Evolutionary conservation across 2,797 vertebrate genomes (phyloP).

Genomic region (Kryptolebias ocellatus): DNA sequence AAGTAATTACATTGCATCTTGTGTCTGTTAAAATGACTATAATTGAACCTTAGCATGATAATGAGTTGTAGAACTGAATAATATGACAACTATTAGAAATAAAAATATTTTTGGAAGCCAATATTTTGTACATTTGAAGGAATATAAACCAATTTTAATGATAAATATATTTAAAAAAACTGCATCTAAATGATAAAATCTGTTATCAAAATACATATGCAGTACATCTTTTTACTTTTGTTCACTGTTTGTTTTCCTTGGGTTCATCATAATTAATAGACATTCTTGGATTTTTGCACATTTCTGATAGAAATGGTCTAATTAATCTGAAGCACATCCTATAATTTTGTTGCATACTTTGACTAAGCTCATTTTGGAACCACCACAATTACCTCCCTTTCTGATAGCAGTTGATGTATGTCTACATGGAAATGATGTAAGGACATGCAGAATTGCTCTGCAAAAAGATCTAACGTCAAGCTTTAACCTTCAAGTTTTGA

Average conservation of each 20-base stretch:
- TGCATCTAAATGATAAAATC: too few relatives aligned
- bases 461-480: conserved; percentile 10
- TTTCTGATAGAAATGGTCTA: not conserved
- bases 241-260: not conserved
- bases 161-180: not conserved
- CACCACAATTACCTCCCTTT: not conserved
- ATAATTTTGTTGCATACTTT: not conserved
- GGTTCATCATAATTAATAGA: not conserved
- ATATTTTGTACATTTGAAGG: not conserved
- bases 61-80: not conserved
- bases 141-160: not conserved
- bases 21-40: not conserved
- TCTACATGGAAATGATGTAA: not conserved
- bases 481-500: conserved; percentile 13
- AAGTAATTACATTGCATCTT: not conserved
- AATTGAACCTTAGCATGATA: not conserved
- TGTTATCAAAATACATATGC: not conserved
- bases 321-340: not conserved
- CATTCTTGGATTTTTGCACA: not conserved
- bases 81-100: not conserved
- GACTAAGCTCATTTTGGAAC: not conserved
- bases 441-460: not conserved
- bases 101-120: not conserved
- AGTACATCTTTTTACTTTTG: not conserved
- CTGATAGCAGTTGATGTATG: not conserved